These are phyloP conservation scores for Cardiocondyla obscurior DNA, from an alignment of 1,140 invertebrate species.

Conservation along the genomic window DNA sequence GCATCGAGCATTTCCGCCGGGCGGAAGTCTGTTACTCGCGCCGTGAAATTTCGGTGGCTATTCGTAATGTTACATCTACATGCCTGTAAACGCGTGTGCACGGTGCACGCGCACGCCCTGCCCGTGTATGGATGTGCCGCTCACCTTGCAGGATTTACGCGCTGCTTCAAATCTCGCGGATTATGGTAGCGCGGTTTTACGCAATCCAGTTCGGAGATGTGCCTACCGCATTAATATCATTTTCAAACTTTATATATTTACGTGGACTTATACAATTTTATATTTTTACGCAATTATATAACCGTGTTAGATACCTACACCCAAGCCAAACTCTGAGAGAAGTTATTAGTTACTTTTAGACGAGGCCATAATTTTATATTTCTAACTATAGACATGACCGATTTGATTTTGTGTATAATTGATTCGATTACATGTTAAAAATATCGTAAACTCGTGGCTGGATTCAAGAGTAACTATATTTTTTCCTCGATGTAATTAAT, in stretches of 20 bases:
- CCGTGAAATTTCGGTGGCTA: slow-evolving; percentile 29
- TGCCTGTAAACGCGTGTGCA: background rate
- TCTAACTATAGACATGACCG: no score
- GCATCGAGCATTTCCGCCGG: slow-evolving; percentile 17
- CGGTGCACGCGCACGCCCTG: background rate
- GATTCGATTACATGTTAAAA: no score
- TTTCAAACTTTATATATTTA: background rate
- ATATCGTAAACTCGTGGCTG: no score
- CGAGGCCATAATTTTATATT: no score
- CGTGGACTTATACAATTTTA: background rate
- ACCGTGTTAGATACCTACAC: no score
- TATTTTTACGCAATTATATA: background rate
- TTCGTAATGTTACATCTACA: slow-evolving; percentile 10
- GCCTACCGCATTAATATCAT: background rate
- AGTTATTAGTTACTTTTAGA: no score
- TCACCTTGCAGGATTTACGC: slow-evolving; percentile 44
- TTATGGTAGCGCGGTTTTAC: slow-evolving; percentile 2
- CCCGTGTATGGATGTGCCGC: background rate
- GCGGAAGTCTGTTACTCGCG: slow-evolving; percentile 30
- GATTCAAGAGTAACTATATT: no score
- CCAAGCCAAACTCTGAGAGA: no score
- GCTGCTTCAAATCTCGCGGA: slow-evolving; percentile 40
- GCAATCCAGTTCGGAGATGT: background rate
- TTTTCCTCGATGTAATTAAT: background rate
- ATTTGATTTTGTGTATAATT: no score